Conservation (phyloP, 2,888 invertebrate genomes). For the Caenorhabditis wallacei region DNA sequence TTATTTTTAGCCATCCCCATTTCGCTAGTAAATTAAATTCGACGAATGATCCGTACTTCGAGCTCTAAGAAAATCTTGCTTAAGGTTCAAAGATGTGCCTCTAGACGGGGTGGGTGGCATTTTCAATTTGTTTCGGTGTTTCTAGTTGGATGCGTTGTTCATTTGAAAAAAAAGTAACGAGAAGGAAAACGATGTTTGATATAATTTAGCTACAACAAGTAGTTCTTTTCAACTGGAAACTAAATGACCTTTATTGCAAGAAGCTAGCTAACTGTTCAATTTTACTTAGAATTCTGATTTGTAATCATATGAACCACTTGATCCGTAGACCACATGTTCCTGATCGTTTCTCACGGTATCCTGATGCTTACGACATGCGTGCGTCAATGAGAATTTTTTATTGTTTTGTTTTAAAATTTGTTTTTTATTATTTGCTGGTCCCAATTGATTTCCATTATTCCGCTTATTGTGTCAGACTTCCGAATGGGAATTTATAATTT, state of each 20-base stretch:
- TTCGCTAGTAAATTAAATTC: not conserved
- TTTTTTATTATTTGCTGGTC: not conserved
- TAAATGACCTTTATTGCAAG: constrained; percentile 21
- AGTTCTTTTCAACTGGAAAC: constrained; percentile 9
- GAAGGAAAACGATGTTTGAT: constrained; percentile 27
- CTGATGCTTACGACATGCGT: constrained; percentile 13
- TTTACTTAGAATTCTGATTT: constrained; percentile 14
- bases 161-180: constrained; percentile 20
- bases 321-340: not conserved
- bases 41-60: not conserved
- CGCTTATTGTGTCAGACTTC: not conserved
- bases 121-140: constrained; percentile 42
- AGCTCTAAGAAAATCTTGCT: not conserved
- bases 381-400: constrained; percentile 26
- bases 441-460: not conserved
- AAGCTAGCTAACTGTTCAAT: not conserved
- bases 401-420: not conserved
- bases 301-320: not conserved
- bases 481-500: not conserved
- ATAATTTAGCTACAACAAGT: not conserved
- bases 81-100: constrained; percentile 25
- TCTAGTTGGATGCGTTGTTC: constrained; percentile 24
- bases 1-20: not conserved
- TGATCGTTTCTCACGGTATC: constrained; percentile 13
- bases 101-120: constrained; percentile 47